phyloP scores from a whole-genome alignment of 2,113 vertebrate species.

The Petrocephalus microphthalmus region DNA sequence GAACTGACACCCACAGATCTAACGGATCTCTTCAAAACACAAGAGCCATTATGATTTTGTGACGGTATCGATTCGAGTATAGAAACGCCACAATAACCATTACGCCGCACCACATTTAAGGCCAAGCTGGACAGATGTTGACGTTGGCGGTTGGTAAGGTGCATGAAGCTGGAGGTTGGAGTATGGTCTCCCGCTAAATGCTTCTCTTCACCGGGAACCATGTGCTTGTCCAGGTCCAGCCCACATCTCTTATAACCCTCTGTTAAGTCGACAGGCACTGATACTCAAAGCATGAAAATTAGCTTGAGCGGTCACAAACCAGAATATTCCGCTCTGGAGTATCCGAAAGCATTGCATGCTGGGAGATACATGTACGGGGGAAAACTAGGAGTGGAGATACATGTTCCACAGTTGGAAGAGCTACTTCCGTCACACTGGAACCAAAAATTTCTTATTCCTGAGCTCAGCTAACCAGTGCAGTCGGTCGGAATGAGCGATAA shows the following conservation, averaged over 20 bases:
- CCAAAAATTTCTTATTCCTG: neutral
- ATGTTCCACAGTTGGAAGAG: neutral
- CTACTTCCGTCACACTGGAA: neutral
- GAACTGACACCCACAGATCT: neutral
- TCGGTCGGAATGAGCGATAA: conserved; percentile 3
- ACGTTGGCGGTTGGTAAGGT: neutral
- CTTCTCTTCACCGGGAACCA: neutral
- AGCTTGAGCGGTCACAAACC: neutral
- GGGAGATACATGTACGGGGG: neutral
- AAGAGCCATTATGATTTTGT: neutral
- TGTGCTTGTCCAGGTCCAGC: neutral
- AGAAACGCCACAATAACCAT: neutral
- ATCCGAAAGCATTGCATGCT: neutral
- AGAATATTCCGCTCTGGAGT: neutral
- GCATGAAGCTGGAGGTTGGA: neutral
- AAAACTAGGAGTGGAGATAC: neutral
- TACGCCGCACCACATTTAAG: neutral
- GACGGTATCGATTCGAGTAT: neutral
- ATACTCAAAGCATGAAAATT: neutral
- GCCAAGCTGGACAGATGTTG: neutral
- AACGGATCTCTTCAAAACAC: neutral
- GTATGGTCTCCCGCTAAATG: neutral
- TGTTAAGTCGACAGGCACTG: neutral
- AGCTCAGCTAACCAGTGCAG: neutral
- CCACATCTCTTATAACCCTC: neutral